Evolutionary conservation across 2,797 vertebrate genomes (phyloP), one percentile per base, ranked within the genome.

Genomic region (Lagocephalus sceleratus): DNA sequence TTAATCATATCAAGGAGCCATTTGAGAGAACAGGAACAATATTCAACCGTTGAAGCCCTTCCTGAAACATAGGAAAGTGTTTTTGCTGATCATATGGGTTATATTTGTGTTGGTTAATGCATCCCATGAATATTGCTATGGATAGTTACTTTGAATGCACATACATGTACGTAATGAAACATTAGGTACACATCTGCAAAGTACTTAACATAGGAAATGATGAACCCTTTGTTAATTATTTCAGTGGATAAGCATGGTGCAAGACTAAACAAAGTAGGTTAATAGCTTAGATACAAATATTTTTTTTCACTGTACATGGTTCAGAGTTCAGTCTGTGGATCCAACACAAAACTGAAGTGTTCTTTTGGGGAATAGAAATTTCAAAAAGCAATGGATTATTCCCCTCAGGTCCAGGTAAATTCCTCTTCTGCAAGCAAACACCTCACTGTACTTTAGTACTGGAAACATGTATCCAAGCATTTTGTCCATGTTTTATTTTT

Each of bases 241-340:
- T 85, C 74, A 54, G 88, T 88, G 90, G 87, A 75, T 85, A 89
- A 89, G 85, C 88, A 89, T 90, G 87, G 80, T 58, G 86, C 87
- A 88, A 88, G 88, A 88, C 89, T 90, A 87, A 89, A 90, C 91
- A 91, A 92, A 90, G 85, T 81, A 87, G 89, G 85, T 85, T 90
- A 90, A 90, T 91, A 91, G 84, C 82, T 88, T 88, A 89, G 85
- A 90, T 92, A 93, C 90, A 93, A 93, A 92, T 78, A 82, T 66
- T 86, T 42, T 42, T 42, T 42, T 82, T 63, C 85, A 83, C 88
- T 93, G 89, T 93, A 93, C 92, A 93, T 70, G 81, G 76, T 88
- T 89, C 74, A 10, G 20, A 77, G 79, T 77, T 79, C 64, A 82
- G 88, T 91, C 84, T 81, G 49, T 85, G 70, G 85, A 81, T 83